Evolutionary conservation across 2,797 vertebrate species (phyloP), one percentile per base, ranked within the genome.

Genomic region (Brachymystax lenok): DNA sequence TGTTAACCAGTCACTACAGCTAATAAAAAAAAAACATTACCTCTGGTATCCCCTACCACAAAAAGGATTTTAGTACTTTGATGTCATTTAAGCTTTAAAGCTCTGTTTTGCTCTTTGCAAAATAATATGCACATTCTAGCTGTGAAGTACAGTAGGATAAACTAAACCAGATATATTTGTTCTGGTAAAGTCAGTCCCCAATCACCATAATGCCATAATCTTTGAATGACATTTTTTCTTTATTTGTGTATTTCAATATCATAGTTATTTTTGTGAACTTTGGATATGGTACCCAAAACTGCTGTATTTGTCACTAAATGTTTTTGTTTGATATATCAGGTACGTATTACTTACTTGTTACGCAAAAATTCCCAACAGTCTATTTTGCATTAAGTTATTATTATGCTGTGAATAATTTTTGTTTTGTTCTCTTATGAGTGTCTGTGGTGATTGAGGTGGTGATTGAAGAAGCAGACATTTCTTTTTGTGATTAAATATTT

Each of bases 381-480:
- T 67, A 14, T 67, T 67, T 67, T 68, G 16, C 66, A 7, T 21
- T 2, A 33, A 27, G 21, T 17, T 19, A 3, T 30, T 28, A 3
- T 24, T 64, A 27, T 24, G 8, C 61, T 24, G 24, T 28, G 10
- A 64, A 64, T 28, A 12, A 59, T n/a, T 59, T n/a, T 59, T 59
- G 17, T 56, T 56, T n/a, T 30, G 3, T 61, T 61, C n/a, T 10
- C 7, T 21, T 10, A 67, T 7, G 5, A 19, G 28, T 68, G 28
- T 16, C 12, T 69, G 14, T 17, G 30, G 30, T 27, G 63, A 74
- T 59, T 16, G 51, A 46, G 30, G n/a, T 59, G 54, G 1, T 8
- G 63, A 75, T 54, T 14, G 52, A 70, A 67, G 21, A n/a, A 6
- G 40, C 69, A 79, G 77, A 40, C 75, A 59, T 85, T 80, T 84